Evolutionary conservation across 2,113 vertebrate genomes (phyloP).

Genomic region (Corapipo altera): DNA sequence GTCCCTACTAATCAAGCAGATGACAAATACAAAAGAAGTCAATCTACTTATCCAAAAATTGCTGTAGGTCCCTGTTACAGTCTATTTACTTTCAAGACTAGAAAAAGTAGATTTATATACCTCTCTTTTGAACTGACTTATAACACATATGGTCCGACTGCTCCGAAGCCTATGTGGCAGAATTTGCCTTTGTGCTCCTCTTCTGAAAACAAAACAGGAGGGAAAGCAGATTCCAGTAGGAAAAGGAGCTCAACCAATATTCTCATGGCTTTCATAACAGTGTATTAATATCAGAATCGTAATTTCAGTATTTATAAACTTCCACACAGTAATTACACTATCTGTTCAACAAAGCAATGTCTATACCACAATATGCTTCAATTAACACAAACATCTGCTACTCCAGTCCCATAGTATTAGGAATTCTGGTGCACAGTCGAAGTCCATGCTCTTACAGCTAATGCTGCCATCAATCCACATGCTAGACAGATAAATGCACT

Average conservation of each 20-base stretch:
- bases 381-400: conserved; percentile 35
- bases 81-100: neutral
- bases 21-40: neutral
- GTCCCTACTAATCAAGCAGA: neutral
- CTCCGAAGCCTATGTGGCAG: neutral
- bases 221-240: neutral
- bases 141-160: neutral
- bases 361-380: neutral
- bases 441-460: neutral
- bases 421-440: neutral
- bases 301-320: neutral
- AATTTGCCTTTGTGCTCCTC: neutral
- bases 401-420: neutral
- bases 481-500: neutral
- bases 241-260: neutral
- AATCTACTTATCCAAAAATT: neutral
- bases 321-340: neutral
- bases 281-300: neutral
- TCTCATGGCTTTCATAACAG: neutral
- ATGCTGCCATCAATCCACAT: neutral
- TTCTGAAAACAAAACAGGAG: neutral
- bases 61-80: neutral
- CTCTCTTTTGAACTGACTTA: neutral
- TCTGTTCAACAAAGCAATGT: neutral
- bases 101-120: neutral